Evolutionary conservation across 2,888 invertebrate species (phyloP).

Genomic region (Cataglyphis livida): DNA sequence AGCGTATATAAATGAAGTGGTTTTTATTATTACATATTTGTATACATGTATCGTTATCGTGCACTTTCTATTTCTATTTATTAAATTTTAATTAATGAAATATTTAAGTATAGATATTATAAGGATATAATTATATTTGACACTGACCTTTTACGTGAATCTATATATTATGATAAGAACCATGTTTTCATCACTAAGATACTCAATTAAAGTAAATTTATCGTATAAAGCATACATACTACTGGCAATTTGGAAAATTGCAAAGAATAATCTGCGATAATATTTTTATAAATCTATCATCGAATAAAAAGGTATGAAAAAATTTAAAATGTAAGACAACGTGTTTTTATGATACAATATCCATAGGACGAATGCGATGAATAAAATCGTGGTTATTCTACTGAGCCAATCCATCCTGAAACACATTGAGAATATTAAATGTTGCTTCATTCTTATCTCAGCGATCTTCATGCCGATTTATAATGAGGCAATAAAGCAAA

Average conservation of each 20-base stretch:
- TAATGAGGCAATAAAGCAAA: neutral
- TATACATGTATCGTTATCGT: neutral
- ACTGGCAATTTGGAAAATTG: neutral
- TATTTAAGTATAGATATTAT: neutral
- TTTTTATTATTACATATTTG: neutral
- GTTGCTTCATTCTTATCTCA: neutral
- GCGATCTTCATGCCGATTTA: too few species aligned
- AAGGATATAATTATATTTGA: neutral
- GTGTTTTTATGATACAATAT: constrained; percentile 10
- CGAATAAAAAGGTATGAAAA: neutral
- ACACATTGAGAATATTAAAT: constrained; percentile 59
- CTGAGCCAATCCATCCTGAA: constrained; percentile 83
- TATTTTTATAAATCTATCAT: neutral
- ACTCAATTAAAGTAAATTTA: neutral
- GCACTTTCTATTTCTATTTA: neutral
- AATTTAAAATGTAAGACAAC: neutral
- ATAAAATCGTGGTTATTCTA: constrained; percentile 66
- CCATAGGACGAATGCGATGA: constrained; percentile 69
- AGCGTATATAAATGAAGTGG: neutral
- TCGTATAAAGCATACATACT: neutral
- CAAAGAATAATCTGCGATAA: neutral
- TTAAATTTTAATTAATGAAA: neutral
- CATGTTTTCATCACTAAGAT: neutral
- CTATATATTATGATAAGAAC: neutral
- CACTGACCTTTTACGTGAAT: neutral